A percentile compares a stretch with the other conserved stretches of the same genome.
These are phyloP conservation scores for Aphidoletes aphidimyza DNA, from an alignment of 2,888 invertebrate genomes.

Conservation along the genomic window DNA sequence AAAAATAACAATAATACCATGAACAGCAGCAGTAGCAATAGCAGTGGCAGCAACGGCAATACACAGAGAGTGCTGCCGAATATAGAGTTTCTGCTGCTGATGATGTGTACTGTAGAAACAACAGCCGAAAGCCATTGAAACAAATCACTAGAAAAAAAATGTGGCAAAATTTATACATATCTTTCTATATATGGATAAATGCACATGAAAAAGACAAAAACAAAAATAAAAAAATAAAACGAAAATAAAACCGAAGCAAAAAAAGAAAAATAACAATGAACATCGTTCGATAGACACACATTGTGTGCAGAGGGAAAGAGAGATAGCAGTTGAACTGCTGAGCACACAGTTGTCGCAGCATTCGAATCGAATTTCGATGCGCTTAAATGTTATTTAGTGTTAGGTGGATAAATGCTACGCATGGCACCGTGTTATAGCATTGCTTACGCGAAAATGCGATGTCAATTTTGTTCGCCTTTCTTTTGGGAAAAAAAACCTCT, in stretches of 20 bases:
- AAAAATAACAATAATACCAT: slow-evolving; percentile 44
- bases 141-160: slow-evolving; percentile 28
- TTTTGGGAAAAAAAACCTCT: no score
- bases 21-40: background rate
- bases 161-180: slow-evolving; percentile 17
- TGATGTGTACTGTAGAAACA: slow-evolving; percentile 27
- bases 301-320: background rate
- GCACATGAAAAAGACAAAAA: background rate
- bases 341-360: slow-evolving; percentile 21
- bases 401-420: slow-evolving; percentile 21
- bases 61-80: background rate
- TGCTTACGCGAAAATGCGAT: background rate
- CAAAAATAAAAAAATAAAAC: background rate
- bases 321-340: slow-evolving; percentile 26
- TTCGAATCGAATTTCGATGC: slow-evolving; percentile 10
- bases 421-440: background rate
- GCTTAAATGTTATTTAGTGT: slow-evolving; percentile 36
- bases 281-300: background rate
- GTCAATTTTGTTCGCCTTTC: background rate
- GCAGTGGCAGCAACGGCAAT: background rate
- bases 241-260: background rate
- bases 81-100: background rate
- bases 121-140: slow-evolving; percentile 28
- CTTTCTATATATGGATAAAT: background rate
- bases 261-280: slow-evolving; percentile 34